Conservation (phyloP, 2,113 vertebrate species). For the Zosterops lateralis region DNA sequence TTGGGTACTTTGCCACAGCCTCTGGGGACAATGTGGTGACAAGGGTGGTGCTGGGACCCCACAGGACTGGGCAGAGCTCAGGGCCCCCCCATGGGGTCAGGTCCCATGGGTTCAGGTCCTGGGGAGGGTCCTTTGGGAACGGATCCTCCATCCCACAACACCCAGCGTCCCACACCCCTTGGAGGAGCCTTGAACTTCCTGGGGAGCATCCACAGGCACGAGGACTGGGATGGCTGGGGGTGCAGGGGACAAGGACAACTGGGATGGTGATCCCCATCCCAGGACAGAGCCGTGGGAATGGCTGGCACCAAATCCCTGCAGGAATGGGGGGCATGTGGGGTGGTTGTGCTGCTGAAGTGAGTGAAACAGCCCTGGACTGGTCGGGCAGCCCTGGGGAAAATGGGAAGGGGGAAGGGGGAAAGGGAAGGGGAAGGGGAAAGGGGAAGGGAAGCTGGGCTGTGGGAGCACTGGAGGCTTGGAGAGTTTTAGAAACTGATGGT, state of each 20-base stretch:
- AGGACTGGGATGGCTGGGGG: not conserved
- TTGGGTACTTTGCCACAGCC: not conserved
- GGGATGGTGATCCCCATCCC: not conserved
- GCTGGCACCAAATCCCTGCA: fast-evolving
- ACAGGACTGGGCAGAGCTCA: fast-evolving
- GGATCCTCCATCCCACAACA: not conserved
- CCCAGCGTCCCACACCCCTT: fast-evolving
- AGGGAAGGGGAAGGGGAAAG: fast-evolving
- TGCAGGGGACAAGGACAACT: not conserved
- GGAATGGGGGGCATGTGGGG: fast-evolving
- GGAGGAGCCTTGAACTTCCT: not conserved
- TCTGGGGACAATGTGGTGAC: not conserved
- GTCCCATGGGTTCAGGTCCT: fast-evolving
- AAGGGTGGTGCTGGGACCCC: not conserved
- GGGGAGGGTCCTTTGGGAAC: not conserved
- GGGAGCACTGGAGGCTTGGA: not conserved
- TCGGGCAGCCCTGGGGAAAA: no score
- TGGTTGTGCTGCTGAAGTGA: fast-evolving
- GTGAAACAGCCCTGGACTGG: fast-evolving
- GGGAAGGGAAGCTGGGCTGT: not conserved
- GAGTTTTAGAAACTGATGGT: fast-evolving
- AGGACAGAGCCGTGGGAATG: not conserved
- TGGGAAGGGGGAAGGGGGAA: no score
- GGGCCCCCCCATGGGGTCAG: not conserved
- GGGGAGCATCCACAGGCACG: not conserved